These are phyloP conservation scores for Sparidentex hasta DNA, from an alignment of 2,797 vertebrate species.

Conservation along the genomic window DNA sequence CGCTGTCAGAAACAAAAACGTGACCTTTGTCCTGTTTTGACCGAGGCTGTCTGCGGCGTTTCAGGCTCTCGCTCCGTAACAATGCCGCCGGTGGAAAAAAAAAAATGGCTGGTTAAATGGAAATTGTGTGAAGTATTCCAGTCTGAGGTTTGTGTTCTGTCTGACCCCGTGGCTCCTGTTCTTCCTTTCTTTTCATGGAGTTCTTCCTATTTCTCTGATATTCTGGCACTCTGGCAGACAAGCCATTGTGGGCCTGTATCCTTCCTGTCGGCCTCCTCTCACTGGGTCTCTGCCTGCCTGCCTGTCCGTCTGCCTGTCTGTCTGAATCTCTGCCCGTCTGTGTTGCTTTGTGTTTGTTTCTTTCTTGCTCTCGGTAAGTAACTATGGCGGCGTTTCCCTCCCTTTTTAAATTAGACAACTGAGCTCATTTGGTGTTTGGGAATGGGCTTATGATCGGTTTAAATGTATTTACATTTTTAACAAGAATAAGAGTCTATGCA, in stretches of 20 bases:
- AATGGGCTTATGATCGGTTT: background rate
- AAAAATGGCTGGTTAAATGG: slow-evolving; percentile 35
- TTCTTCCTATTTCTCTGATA: slow-evolving; percentile 55
- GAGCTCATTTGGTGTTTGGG: background rate
- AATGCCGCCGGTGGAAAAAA: slow-evolving; percentile 59
- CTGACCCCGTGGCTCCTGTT: slow-evolving; percentile 65
- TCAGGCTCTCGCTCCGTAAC: slow-evolving; percentile 34
- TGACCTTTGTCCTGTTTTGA: slow-evolving; percentile 61
- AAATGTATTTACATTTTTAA: background rate
- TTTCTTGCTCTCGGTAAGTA: slow-evolving; percentile 25
- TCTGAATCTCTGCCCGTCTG: slow-evolving; percentile 1
- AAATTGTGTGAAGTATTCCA: slow-evolving; percentile 67
- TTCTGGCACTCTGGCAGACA: slow-evolving; percentile 40
- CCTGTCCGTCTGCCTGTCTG: slow-evolving; percentile 21
- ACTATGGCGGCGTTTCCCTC: slow-evolving; percentile 1
- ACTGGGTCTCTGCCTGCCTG: slow-evolving; percentile 14
- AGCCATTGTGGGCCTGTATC: slow-evolving; percentile 61
- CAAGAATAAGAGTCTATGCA: background rate
- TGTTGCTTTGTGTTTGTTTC: slow-evolving; percentile 16
- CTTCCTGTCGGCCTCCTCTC: slow-evolving; percentile 58
- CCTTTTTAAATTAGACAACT: slow-evolving; percentile 23
- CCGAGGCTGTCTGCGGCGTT: slow-evolving; percentile 13
- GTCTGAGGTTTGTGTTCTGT: slow-evolving; percentile 54
- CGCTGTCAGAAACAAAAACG: slow-evolving; percentile 41
- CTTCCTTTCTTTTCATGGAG: slow-evolving; percentile 68